Conservation (phyloP, 1,140 invertebrate genomes). For the Laupala kohalensis region DNA sequence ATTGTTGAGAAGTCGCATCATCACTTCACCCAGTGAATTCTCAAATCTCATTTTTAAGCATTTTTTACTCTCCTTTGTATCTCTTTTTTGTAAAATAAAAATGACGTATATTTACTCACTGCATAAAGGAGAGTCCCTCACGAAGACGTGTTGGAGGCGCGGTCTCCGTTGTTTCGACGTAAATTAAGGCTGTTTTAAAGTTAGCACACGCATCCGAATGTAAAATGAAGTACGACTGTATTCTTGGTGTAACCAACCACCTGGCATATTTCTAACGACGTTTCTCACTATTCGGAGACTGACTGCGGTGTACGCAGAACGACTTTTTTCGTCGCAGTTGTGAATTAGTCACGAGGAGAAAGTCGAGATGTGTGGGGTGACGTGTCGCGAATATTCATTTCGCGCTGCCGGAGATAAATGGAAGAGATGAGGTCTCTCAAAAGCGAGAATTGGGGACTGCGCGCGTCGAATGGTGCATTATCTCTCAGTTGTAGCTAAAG, state of each 20-base stretch:
- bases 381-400: too few relatives aligned
- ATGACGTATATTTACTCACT: neutral
- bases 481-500: too few relatives aligned
- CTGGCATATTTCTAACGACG: neutral
- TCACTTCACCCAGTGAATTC: neutral
- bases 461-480: too few relatives aligned
- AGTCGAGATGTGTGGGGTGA: too few relatives aligned
- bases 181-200: neutral
- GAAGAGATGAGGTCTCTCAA: too few relatives aligned
- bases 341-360: neutral
- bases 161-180: neutral
- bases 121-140: neutral
- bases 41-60: neutral
- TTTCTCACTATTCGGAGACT: too few relatives aligned
- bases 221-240: neutral
- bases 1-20: too few relatives aligned
- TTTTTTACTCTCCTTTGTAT: neutral
- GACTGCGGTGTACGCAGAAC: too few relatives aligned
- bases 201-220: neutral
- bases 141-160: neutral
- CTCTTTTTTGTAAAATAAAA: neutral
- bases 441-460: too few relatives aligned
- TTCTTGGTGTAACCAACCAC: neutral
- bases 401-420: too few relatives aligned
- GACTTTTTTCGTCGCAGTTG: too few relatives aligned